phyloP scores from a whole-genome alignment of 2,113 vertebrate species.

The Scomber scombrus region DNA sequence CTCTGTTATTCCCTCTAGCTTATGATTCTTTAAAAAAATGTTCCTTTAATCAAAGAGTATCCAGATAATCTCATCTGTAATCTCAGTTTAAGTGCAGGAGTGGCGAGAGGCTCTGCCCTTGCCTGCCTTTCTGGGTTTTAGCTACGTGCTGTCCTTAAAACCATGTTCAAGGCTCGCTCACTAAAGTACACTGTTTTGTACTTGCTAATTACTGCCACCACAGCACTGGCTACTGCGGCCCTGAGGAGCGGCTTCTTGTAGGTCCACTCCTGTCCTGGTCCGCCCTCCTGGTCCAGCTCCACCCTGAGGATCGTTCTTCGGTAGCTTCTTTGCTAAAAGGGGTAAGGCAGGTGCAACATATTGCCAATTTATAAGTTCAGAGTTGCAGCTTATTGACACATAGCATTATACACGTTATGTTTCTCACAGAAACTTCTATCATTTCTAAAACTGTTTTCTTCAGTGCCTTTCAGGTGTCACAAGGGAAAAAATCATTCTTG shows the following conservation, averaged over 20 bases:
- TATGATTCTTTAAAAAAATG: constrained; percentile 83
- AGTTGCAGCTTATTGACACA: not conserved
- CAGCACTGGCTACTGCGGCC: constrained; percentile 91
- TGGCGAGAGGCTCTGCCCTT: constrained; percentile 71
- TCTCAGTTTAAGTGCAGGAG: constrained; percentile 87
- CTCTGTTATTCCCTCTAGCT: constrained; percentile 86
- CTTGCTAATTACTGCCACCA: constrained; percentile 87
- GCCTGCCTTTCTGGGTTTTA: constrained; percentile 68
- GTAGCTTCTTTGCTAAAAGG: constrained; percentile 93
- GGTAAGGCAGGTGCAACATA: not conserved
- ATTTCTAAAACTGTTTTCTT: not conserved
- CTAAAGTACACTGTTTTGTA: constrained; percentile 79
- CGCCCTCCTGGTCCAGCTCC: constrained; percentile 86
- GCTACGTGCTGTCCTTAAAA: constrained; percentile 67
- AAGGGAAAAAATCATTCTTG: no score
- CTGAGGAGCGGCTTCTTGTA: constrained; percentile 90
- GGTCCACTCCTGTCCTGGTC: constrained; percentile 91
- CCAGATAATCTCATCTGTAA: constrained; percentile 80
- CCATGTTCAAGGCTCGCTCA: constrained; percentile 68
- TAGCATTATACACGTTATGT: no score
- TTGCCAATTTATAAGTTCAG: no score
- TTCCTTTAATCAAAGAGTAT: constrained; percentile 78
- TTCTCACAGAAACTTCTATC: not conserved
- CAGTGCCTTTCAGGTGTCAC: not conserved
- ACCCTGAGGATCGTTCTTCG: constrained; percentile 92